Evolutionary conservation across 2,113 vertebrate genomes (phyloP).

Genomic region (Alethe castanea): DNA sequence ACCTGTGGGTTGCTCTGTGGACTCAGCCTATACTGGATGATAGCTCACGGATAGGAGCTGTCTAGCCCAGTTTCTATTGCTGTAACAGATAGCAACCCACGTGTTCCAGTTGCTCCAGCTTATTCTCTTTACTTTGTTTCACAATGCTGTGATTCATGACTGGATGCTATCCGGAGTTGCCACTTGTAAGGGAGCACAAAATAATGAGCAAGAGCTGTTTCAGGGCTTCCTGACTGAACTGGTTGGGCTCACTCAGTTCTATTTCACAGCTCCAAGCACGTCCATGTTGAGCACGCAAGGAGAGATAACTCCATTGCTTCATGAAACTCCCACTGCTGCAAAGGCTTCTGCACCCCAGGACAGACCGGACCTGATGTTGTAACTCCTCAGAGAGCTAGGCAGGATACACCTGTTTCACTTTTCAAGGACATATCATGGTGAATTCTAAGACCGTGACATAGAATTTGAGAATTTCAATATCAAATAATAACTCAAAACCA

Average conservation of each 20-base stretch:
- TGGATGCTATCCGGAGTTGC: not conserved
- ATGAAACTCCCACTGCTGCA: not conserved
- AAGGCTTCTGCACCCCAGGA: not conserved
- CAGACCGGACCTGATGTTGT: not conserved
- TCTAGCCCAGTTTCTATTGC: not conserved
- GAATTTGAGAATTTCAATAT: not conserved
- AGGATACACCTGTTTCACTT: not conserved
- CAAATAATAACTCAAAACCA: not conserved
- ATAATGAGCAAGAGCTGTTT: not conserved
- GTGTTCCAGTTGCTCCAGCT: not conserved
- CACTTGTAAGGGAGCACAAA: not conserved
- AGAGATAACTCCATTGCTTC: not conserved
- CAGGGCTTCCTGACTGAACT: not conserved
- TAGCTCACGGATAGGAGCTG: not conserved
- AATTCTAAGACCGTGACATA: not conserved
- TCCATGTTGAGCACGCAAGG: rapidly evolving
- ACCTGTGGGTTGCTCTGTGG: not conserved
- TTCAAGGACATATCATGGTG: not conserved
- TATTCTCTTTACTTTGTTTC: not conserved
- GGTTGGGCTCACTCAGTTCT: not conserved
- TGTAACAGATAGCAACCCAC: not conserved
- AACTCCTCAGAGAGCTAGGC: not conserved
- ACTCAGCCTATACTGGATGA: not conserved
- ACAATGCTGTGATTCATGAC: not conserved
- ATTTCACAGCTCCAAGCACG: not conserved